phyloP scores from a whole-genome alignment of 2,888 invertebrate genomes.

The Coenonympha glycerion region DNA sequence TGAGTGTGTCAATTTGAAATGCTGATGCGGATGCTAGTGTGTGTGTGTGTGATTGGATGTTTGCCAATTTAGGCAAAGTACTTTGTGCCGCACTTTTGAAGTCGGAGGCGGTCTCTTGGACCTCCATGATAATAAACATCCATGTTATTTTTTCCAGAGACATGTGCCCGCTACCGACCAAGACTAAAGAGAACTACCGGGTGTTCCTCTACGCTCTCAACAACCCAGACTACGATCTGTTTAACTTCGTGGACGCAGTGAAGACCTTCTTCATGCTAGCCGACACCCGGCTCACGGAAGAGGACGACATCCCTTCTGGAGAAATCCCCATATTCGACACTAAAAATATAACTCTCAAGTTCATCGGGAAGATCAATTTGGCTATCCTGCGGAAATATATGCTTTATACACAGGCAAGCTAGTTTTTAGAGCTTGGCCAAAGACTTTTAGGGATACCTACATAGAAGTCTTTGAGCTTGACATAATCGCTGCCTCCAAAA shows the following conservation, averaged over 20 bases:
- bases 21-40: no score
- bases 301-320: slow-evolving; percentile 77
- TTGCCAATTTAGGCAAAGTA: no score
- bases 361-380: slow-evolving; percentile 78
- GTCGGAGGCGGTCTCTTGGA: no score
- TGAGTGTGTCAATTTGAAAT: no score
- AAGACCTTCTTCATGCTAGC: slow-evolving; percentile 84
- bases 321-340: slow-evolving; percentile 84
- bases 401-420: slow-evolving; percentile 79
- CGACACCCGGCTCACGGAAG: slow-evolving; percentile 80
- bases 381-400: slow-evolving; percentile 81
- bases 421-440: neutral
- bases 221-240: slow-evolving; percentile 78
- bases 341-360: slow-evolving; percentile 78
- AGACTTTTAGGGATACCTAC: no score
- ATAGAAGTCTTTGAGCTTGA: no score
- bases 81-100: no score
- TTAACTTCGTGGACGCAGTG: slow-evolving; percentile 79
- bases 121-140: no score
- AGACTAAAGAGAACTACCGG: slow-evolving; percentile 80
- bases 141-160: slow-evolving; percentile 72
- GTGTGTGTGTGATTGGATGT: no score
- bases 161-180: slow-evolving; percentile 79
- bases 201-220: slow-evolving; percentile 79
- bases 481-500: no score